Base-by-base conservation (phyloP, 1,140 invertebrate species). In the Neodiprion fabricii region DNA sequence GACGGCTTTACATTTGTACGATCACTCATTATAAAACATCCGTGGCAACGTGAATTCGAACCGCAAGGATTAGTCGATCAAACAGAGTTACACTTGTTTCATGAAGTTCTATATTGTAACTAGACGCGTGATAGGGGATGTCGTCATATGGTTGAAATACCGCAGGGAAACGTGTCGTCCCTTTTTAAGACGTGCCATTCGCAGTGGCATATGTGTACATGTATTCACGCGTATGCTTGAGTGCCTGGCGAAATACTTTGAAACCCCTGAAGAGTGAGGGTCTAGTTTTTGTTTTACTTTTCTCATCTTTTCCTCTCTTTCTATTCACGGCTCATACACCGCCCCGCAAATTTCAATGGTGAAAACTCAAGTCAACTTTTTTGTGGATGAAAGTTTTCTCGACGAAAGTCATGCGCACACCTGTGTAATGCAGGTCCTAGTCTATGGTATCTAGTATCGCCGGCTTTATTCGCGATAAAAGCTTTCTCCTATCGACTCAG, bases 51-150 rank as follows among this genome's bases (percentile, higher is more conserved):
- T 68, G 72, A 28, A 74, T 77, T 78, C 69, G 71, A 47, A 40
- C 76, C 70, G 75, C 28, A 75, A 74, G 67, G 71, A 79, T 79
- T 74, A 74, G 77, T 80, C 80, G 80, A 73, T 72, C 77, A 82
- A 84, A 81, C 80, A 83, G 78, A 77, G 83, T 83, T 83, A 82
- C 80, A 80, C 81, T 79, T 79, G 78, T 84, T 84, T 83, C 83
- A 84, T 84, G 81, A 75, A 73, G 77, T 71, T 74, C 77, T 77
- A 83, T 83, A 82, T 83, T 83, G 80, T 81, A 83, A 81, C 83
- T 78, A 76, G 78, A 80, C 78, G 78, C 77, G 80, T 77, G 81
- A 83, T 83, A 83, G 78, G 53, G 75, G 80, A 84, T 78, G 75
- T 72, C 72, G 72, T 12, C 7, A n/a, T 14, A 40, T 7, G 70